Percentiles rank a stretch among this genome's conserved stretches.
Conservation (phyloP, 2,888 invertebrate species). For the Drosophila fulvimacula region DNA sequence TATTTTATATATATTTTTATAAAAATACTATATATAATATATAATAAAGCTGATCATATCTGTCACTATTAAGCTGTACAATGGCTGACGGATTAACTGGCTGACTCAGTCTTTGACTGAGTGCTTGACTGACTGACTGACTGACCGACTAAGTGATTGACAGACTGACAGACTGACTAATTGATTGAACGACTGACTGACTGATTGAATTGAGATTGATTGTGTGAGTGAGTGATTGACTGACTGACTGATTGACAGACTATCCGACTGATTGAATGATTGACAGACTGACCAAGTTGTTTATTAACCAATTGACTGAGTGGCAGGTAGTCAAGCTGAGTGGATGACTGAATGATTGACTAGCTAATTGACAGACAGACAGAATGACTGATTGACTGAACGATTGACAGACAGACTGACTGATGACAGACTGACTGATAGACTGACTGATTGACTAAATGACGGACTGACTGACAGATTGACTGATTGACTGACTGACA, state of each 20-base stretch:
- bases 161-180: too few species aligned
- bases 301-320: not conserved
- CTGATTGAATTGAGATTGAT: too few species aligned
- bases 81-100: not conserved
- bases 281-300: not conserved
- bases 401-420: not conserved
- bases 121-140: not conserved
- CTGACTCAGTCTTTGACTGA: not conserved
- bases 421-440: not conserved
- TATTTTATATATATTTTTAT: too few species aligned
- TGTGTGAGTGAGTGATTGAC: not conserved
- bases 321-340: not conserved
- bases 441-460: not conserved
- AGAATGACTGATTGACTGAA: not conserved
- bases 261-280: not conserved
- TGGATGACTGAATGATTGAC: not conserved
- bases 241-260: not conserved
- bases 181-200: too few species aligned
- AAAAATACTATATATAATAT: too few species aligned
- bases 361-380: not conserved
- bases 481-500: not conserved
- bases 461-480: not conserved
- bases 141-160: not conserved
- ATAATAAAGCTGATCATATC: not conserved
- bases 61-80: not conserved